These are phyloP conservation scores for Tachystola acroxantha DNA, from an alignment of 2,888 invertebrate species.

Conservation along the genomic window DNA sequence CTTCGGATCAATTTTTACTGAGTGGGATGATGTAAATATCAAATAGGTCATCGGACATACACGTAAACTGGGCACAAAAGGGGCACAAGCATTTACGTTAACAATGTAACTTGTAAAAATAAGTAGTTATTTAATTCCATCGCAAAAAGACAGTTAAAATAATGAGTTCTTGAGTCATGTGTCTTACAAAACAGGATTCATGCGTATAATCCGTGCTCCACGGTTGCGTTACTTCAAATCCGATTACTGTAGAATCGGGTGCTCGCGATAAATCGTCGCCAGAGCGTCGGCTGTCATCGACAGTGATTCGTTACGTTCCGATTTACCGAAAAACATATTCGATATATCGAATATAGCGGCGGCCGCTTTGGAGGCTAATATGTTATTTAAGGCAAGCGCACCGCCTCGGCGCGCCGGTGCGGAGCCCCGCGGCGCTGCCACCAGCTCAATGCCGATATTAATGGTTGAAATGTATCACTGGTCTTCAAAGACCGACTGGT, in stretches of 20 bases:
- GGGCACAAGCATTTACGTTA: neutral
- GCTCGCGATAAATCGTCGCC: constrained; percentile 63
- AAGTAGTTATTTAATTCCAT: neutral
- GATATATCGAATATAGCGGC: constrained; percentile 57
- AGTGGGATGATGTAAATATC: no score
- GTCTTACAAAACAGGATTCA: constrained; percentile 12
- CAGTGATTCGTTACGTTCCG: constrained; percentile 63
- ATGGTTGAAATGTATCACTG: constrained; percentile 58
- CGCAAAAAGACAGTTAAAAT: neutral
- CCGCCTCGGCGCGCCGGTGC: constrained; percentile 24
- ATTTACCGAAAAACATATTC: constrained; percentile 58
- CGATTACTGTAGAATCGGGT: constrained; percentile 61
- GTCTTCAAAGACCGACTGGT: constrained; percentile 37
- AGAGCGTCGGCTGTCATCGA: constrained; percentile 54
- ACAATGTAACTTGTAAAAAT: neutral
- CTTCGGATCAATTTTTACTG: no score
- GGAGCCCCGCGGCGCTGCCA: constrained; percentile 65
- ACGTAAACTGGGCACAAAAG: no score
- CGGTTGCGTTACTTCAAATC: constrained; percentile 41
- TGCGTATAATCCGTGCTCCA: constrained; percentile 10
- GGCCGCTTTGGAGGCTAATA: constrained; percentile 67
- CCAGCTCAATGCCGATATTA: constrained; percentile 65
- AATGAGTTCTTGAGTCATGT: neutral
- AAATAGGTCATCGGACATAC: no score
- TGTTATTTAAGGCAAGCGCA: constrained; percentile 54